Evolutionary conservation across 2,113 vertebrate genomes (phyloP).

Genomic region (mouse (Mus musculus)): GRCm39 chr1:57651501-57652000

Average conservation of each 20-base stretch:
- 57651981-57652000: constrained; percentile 67
- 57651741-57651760: constrained; percentile 6
- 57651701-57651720: not conserved
- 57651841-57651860: not conserved
- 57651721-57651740: not conserved
- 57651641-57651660: not conserved
- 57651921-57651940: constrained; percentile 38
- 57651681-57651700: not conserved
- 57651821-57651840: not conserved
- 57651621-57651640: not conserved
- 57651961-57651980: constrained; percentile 59
- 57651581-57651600: not conserved
- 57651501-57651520: not conserved
- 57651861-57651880: not conserved
- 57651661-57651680: not conserved
- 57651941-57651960: constrained; percentile 55
- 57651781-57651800: not conserved
- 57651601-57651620: not conserved
- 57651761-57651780: not conserved
- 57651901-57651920: not conserved
- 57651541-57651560: not conserved
- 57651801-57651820: not conserved
- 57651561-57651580: not conserved
- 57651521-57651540: not conserved
- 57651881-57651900: not conserved